A percentile compares a stretch with the other conserved stretches of the same genome.
phyloP scores from a whole-genome alignment of 1,140 invertebrate genomes.

The Macrobrachium nipponense region DNA sequence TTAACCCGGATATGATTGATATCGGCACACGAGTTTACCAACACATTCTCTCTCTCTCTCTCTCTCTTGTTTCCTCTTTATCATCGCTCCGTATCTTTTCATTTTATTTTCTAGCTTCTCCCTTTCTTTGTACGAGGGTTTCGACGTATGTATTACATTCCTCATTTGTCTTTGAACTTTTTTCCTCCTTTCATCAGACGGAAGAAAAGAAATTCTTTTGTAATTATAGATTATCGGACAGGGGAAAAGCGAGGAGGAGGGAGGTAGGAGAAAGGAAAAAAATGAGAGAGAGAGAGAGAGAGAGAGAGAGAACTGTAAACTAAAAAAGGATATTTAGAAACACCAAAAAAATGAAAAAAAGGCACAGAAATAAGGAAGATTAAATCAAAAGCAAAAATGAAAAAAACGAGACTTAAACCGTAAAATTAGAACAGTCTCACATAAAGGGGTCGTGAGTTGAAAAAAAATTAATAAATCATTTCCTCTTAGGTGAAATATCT shows the following conservation, averaged over 20 bases:
- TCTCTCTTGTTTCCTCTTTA: neutral
- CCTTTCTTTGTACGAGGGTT: neutral
- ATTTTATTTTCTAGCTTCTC: neutral
- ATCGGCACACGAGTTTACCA: neutral
- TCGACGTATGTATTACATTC: neutral
- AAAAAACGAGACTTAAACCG: neutral
- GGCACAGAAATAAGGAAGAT: neutral
- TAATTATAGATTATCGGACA: neutral
- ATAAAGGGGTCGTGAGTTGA: neutral
- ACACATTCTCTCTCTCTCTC: constrained; percentile 4
- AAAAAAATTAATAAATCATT: too few species aligned
- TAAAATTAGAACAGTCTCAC: neutral
- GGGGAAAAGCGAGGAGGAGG: neutral
- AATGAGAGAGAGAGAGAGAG: too few species aligned
- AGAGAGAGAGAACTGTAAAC: neutral
- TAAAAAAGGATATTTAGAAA: neutral
- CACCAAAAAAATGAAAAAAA: neutral
- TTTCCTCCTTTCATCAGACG: neutral
- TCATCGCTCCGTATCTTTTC: neutral
- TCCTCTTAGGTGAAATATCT: too few species aligned
- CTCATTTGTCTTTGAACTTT: neutral
- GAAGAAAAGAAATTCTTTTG: neutral
- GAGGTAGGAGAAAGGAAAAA: too few species aligned
- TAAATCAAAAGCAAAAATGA: neutral
- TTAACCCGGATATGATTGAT: neutral